Evolutionary conservation across 2,797 vertebrate species (phyloP).

Genomic region (Orientallactaga sibirica): DNA sequence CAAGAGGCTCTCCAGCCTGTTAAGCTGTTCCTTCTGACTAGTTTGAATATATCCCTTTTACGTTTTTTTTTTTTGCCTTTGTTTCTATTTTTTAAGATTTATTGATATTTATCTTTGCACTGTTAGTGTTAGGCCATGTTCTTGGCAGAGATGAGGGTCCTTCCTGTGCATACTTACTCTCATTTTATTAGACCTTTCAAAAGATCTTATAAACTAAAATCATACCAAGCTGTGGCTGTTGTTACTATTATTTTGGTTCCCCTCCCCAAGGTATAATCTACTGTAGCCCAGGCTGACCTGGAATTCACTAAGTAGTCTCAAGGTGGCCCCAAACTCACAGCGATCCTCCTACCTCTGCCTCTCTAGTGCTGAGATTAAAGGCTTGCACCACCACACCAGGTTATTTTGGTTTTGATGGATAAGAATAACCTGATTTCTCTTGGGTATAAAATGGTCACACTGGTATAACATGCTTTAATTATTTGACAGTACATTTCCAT

Average conservation of each 20-base stretch:
- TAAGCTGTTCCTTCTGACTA: constrained; percentile 18
- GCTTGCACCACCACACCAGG: no score
- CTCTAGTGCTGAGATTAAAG: no score
- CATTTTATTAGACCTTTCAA: constrained; percentile 30
- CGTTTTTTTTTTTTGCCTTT: constrained; percentile 67
- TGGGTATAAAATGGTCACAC: constrained; percentile 43
- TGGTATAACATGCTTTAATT: constrained; percentile 57
- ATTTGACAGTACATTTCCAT: constrained; percentile 22
- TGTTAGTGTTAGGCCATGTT: constrained; percentile 67
- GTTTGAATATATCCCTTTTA: constrained; percentile 70
- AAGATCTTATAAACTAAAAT: constrained; percentile 72
- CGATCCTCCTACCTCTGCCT: no score
- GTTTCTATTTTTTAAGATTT: constrained; percentile 45
- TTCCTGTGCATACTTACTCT: constrained; percentile 11
- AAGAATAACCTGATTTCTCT: constrained; percentile 26
- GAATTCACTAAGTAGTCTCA: no score
- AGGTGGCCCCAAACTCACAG: no score
- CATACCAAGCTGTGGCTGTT: not conserved
- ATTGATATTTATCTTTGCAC: constrained; percentile 66
- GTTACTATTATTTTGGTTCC: not conserved
- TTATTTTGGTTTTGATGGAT: constrained; percentile 13
- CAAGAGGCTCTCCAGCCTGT: constrained; percentile 9
- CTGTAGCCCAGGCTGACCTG: no score
- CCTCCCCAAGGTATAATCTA: no score
- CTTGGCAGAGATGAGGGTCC: constrained; percentile 59